Base-by-base conservation (phyloP, 1,140 invertebrate species). In the Asobara japonica region DNA sequence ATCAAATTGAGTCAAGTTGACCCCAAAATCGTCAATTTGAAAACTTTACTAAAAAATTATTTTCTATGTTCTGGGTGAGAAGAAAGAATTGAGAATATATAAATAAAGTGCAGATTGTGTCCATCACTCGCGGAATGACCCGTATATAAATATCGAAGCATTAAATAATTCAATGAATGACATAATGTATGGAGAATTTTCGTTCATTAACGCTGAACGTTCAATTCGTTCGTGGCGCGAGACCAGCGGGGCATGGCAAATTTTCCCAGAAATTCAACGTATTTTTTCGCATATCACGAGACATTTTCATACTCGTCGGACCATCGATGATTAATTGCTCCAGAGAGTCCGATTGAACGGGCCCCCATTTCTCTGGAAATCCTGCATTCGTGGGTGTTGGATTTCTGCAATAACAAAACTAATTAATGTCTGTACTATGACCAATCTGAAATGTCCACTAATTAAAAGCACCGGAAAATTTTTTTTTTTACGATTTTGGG, bases 291-390 rank as follows among this genome's bases (percentile, higher is more conserved):
- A 89, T 77, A 64, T 87, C 82, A 4, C 78, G 70, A 1, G 75
- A 75, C 88, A 89, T 89, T 16, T 60, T 66, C n/a, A 86, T 76
- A 3, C 78, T 69, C 3, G 81, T 65, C 0, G 82, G 78, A 27
- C 77, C 73, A 38, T 81, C 83, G 73, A 90, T 89, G 38, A 81
- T 65, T 29, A 88, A 81, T 74, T 89, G 89, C 71, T 90, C 87
- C 31, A 87, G 79, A 1, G 80, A 67, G 2, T 80, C 18, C 0
- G 84, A 84, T 48, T 78, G 83, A 0, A 89, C 80, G 25, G 89
- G 88, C 8, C 81, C 78, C 89, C 89, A 90, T 69, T 87, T 87
- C 0, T 82, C 30, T 10, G 84, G 80, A 22, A 85, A 71, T 6
- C 79, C 8, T 6, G 83, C 82, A 3, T 82, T 56, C 75, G 85